Evolutionary conservation across 2,797 vertebrate genomes (phyloP).

Genomic region (Vireo griseus): DNA sequence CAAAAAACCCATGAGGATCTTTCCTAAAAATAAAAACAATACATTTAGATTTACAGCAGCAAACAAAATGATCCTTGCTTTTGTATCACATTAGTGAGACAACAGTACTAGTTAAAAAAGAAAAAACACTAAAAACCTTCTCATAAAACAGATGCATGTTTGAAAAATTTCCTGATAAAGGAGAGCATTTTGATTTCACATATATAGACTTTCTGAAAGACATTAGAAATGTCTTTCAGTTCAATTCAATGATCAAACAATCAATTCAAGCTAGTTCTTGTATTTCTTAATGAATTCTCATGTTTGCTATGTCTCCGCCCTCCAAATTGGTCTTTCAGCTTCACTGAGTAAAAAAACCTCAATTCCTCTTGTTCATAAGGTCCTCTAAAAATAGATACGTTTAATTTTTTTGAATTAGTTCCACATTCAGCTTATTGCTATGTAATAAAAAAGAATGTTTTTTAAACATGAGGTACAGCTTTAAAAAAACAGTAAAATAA

Average conservation of each 20-base stretch:
- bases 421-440: neutral
- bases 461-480: neutral
- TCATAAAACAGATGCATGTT: neutral
- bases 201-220: neutral
- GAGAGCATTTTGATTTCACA: neutral
- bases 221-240: neutral
- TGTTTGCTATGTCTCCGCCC: neutral
- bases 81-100: neutral
- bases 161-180: neutral
- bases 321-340: neutral
- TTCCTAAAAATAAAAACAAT: constrained; percentile 80
- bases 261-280: neutral
- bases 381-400: neutral
- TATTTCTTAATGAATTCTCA: neutral
- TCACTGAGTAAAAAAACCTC: neutral
- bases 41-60: neutral
- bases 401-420: neutral
- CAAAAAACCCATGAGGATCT: constrained; percentile 95
- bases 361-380: neutral
- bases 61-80: neutral
- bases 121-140: neutral
- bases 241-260: neutral
- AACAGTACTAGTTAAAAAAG: neutral
- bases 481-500: neutral
- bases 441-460: neutral